These are phyloP conservation scores for Dicrostonyx torquatus DNA, from an alignment of 2,797 vertebrate genomes.

Conservation along the genomic window DNA sequence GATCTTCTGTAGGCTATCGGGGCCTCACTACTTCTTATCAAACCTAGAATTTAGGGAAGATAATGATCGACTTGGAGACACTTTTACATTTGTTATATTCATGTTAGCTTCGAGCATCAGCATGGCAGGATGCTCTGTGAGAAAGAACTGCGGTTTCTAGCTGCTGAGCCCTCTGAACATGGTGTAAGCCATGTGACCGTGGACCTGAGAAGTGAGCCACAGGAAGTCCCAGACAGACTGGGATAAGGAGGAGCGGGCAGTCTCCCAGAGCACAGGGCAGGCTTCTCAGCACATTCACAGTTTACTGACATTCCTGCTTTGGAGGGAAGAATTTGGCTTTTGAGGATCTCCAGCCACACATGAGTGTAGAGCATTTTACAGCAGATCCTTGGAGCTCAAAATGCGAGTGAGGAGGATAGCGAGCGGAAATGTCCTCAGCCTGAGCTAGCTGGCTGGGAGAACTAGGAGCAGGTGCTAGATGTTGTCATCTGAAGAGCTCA, in stretches of 20 bases:
- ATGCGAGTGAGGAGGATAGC: background rate
- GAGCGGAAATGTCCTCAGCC: background rate
- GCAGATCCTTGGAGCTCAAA: background rate
- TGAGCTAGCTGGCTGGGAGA: background rate
- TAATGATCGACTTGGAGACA: conserved; percentile 56
- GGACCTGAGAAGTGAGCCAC: background rate
- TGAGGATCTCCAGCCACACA: conserved; percentile 1
- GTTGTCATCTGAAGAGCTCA: background rate
- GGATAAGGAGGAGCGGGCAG: no score
- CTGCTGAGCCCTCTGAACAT: background rate
- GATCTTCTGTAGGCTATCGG: background rate
- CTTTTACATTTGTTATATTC: conserved; percentile 55
- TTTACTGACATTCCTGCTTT: background rate
- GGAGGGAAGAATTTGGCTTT: conserved; percentile 9
- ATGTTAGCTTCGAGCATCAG: background rate
- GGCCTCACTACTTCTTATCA: conserved; percentile 40
- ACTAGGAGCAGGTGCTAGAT: background rate
- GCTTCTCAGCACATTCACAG: background rate
- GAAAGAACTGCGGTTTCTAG: background rate
- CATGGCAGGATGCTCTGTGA: conserved; percentile 28
- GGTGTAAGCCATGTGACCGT: background rate
- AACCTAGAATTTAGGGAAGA: conserved; percentile 47
- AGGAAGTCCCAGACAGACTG: rapidly evolving
- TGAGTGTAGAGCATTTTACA: background rate
- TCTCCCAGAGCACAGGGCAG: background rate